Percentiles rank a stretch among this genome's conserved stretches.
phyloP scores from a whole-genome alignment of 1,140 invertebrate species.

The Drosophila fuyamai region DNA sequence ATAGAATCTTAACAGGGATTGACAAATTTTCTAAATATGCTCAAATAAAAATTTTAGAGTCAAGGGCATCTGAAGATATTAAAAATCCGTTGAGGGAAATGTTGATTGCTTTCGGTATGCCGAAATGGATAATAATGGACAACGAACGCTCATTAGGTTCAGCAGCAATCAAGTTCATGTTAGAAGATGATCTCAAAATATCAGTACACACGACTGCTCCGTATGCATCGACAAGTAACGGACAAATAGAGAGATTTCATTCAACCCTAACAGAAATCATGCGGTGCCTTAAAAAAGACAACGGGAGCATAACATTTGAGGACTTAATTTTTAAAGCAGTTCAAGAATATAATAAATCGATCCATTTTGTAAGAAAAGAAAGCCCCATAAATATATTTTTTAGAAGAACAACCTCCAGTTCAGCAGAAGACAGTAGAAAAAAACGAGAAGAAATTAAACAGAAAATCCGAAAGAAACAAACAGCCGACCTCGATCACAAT shows the following conservation, averaged over 20 bases:
- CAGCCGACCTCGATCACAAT: too few species aligned
- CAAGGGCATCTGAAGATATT: neutral
- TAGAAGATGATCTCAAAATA: too few species aligned
- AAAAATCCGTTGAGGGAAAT: neutral
- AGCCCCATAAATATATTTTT: neutral
- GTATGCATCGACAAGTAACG: neutral
- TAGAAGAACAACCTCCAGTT: neutral
- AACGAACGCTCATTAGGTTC: too few species aligned
- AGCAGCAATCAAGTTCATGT: too few species aligned
- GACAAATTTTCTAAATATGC: too few species aligned
- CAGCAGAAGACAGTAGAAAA: neutral
- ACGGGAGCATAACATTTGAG: neutral
- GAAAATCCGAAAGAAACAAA: too few species aligned
- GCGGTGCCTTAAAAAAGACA: neutral
- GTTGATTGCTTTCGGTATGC: neutral
- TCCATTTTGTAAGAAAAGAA: neutral
- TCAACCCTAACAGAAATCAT: too few species aligned
- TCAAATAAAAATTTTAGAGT: too few species aligned
- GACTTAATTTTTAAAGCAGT: neutral
- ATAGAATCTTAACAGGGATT: too few species aligned
- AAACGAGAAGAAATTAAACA: neutral
- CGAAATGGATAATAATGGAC: neutral
- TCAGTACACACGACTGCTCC: too few species aligned
- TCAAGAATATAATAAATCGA: slow-evolving; percentile 2
- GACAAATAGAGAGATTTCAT: neutral